A percentile compares a stretch with the other conserved stretches of the same genome.
Conservation (phyloP, 2,113 vertebrate genomes). For the Protobothrops flavoviridis region DNA sequence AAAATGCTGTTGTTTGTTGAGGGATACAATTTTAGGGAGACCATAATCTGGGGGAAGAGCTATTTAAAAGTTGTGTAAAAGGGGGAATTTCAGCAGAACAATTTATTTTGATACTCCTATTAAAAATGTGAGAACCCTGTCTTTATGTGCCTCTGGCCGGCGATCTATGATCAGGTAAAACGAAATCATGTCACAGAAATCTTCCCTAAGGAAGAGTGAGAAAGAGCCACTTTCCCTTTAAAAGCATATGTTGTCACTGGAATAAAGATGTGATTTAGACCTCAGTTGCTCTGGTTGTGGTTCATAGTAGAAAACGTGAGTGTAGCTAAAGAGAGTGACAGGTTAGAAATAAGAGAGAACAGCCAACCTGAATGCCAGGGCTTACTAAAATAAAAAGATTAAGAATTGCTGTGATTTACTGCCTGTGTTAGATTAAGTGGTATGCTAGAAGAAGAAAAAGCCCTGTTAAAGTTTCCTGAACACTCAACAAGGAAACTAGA, state of each 20-base stretch:
- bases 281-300: neutral
- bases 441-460: neutral
- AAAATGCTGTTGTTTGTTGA: neutral
- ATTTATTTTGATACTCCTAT: neutral
- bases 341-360: neutral
- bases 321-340: constrained; percentile 3
- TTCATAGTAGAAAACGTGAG: neutral
- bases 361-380: neutral
- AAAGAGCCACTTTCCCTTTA: constrained; percentile 13
- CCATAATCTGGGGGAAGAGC: neutral
- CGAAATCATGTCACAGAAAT: neutral
- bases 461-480: accelerated
- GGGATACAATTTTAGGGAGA: neutral
- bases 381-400: neutral
- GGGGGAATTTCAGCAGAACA: neutral
- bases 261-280: neutral
- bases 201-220: neutral
- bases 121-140: neutral
- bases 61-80: neutral
- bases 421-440: neutral
- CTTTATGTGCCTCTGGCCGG: neutral
- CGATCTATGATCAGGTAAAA: neutral
- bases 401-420: accelerated
- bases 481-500: neutral
- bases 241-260: neutral